Conservation (phyloP, 1,140 invertebrate genomes). For the Amphibalanus amphitrite region DNA sequence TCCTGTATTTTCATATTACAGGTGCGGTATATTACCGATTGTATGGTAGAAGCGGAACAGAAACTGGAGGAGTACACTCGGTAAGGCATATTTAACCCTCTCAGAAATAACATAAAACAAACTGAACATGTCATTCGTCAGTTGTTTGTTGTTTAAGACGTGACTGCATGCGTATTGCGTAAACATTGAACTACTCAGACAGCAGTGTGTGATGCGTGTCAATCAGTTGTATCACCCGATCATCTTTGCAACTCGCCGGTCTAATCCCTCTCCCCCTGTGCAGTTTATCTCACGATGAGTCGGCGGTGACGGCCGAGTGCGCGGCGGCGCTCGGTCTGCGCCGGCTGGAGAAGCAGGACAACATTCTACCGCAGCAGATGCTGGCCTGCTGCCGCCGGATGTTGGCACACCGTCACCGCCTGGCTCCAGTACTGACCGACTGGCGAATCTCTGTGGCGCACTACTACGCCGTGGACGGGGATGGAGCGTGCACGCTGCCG, state of each 20-base stretch:
- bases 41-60: conserved; percentile 50
- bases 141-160: too few species aligned
- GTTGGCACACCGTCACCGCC: conserved; percentile 33
- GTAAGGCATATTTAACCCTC: too few species aligned
- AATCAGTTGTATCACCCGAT: too few species aligned
- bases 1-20: neutral
- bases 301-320: conserved; percentile 44
- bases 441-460: conserved; percentile 60
- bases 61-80: conserved; percentile 52
- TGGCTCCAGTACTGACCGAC: conserved; percentile 29
- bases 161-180: too few species aligned
- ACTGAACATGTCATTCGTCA: too few species aligned
- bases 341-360: conserved; percentile 67
- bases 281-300: conserved; percentile 61
- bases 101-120: too few species aligned
- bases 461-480: conserved; percentile 76
- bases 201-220: too few species aligned
- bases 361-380: conserved; percentile 73
- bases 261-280: conserved; percentile 28
- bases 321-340: conserved; percentile 44
- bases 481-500: conserved; percentile 80
- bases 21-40: conserved; percentile 46
- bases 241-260: too few species aligned
- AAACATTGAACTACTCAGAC: too few species aligned
- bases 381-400: conserved; percentile 59